Conservation (phyloP, 1,140 invertebrate genomes). For the Zaprionus capensis region DNA sequence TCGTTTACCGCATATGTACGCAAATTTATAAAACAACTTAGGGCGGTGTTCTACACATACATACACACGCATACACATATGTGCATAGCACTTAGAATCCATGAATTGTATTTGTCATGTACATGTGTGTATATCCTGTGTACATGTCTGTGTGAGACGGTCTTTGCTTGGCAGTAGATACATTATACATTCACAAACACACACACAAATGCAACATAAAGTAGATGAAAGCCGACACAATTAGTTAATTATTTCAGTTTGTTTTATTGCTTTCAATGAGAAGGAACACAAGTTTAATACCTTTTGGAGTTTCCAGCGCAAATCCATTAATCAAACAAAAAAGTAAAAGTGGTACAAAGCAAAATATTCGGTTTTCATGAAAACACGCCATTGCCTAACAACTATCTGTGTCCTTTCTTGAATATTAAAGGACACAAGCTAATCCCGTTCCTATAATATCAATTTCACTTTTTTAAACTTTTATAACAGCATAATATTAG, state of each 20-base stretch:
- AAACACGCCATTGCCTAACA: slow-evolving; percentile 46
- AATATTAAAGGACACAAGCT: slow-evolving; percentile 40
- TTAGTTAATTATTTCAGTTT: not conserved
- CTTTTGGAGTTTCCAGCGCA: slow-evolving; percentile 26
- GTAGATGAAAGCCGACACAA: not conserved
- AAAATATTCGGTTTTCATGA: slow-evolving; percentile 40
- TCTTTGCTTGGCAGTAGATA: not conserved
- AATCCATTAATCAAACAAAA: slow-evolving; percentile 37
- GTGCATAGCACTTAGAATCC: slow-evolving; percentile 1
- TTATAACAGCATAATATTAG: slow-evolving; percentile 47
- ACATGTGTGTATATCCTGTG: slow-evolving; percentile 3
- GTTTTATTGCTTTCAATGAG: not conserved
- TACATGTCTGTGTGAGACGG: not conserved
- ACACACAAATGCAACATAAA: not conserved
- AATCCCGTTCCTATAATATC: slow-evolving; percentile 32
- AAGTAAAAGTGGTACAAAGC: slow-evolving; percentile 44
- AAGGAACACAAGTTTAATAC: slow-evolving; percentile 11
- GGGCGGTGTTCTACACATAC: slow-evolving; percentile 5
- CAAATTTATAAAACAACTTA: not conserved
- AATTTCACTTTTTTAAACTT: slow-evolving; percentile 36
- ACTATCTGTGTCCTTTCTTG: slow-evolving; percentile 32
- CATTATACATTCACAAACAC: slow-evolving; percentile 1
- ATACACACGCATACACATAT: slow-evolving; percentile 27
- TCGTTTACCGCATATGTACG: not conserved
- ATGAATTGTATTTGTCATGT: not conserved